These are phyloP conservation scores for Epizoanthus scotinus DNA, from an alignment of 92 coral and sea anemone genomes.

Conservation along the genomic window DNA sequence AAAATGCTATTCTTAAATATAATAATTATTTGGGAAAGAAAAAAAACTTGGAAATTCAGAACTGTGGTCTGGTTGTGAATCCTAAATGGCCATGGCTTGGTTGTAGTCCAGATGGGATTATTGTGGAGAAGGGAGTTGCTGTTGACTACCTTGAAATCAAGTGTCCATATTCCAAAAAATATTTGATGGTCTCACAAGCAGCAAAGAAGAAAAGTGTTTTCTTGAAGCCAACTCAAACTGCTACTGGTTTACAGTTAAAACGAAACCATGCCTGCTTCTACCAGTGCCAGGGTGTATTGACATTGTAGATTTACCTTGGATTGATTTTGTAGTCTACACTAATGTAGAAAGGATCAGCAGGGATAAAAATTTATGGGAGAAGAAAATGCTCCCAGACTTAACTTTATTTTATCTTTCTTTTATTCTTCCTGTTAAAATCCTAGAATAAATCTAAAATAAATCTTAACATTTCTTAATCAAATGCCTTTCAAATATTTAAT, in stretches of 20 bases:
- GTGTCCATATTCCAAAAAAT: conserved; percentile 47
- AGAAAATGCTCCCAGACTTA: conserved; percentile 55
- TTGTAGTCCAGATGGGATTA: conserved; percentile 67
- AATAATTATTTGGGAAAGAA: no score
- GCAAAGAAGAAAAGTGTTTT: no score
- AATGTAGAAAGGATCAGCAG: no score
- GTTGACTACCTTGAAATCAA: conserved; percentile 61
- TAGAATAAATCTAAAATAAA: no score
- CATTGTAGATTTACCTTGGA: conserved; percentile 35
- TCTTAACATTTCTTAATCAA: no score
- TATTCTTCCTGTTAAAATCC: no score
- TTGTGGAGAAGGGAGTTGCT: conserved; percentile 13
- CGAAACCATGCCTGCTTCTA: conserved; percentile 56
- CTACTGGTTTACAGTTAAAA: conserved; percentile 49
- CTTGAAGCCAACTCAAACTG: no score
- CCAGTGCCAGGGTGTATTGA: conserved; percentile 54
- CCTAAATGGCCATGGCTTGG: conserved; percentile 54
- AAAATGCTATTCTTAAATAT: conserved; percentile 38
- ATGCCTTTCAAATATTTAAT: no score
- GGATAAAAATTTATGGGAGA: conserved; percentile 44
- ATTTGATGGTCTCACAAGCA: conserved; percentile 48
- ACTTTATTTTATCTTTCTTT: conserved; percentile 48
- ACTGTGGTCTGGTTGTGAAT: conserved; percentile 57
- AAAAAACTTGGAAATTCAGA: no score
- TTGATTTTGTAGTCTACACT: conserved; percentile 62